Base-by-base conservation (phyloP, 1,140 invertebrate species). In the Drosophila teissieri region DNA sequence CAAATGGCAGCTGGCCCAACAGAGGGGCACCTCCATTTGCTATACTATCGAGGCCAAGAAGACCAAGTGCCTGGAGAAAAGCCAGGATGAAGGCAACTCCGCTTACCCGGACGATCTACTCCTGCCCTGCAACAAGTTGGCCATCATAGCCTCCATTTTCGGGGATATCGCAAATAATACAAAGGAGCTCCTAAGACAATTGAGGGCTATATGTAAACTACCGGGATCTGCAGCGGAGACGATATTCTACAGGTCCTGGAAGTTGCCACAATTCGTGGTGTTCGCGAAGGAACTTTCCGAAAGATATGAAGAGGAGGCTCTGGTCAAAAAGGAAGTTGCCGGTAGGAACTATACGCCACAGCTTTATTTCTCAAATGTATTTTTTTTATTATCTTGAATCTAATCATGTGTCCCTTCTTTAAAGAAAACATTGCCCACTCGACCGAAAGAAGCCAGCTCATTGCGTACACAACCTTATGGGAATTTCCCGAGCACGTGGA, bases 1-100 rank as follows among this genome's bases (percentile, higher is more conserved):
- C 22, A 92, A 92, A 56, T 92, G 91, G 91, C 70, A 84, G 10
- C 15, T 90, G 8, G 86, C 91, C 4, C 90, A 92, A 19, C 78
- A 91, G 39, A 77, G 90, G 1, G 91, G 91, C 8, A 54, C 73
- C 0, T 12, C 77, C 0, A 45, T 92, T 6, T 92, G 91, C 45
- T 86, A 76, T 55, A 44, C 75, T 7, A 92, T 92, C 4, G 91
- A 92, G 40, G 73, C 76, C 1, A 75, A 78, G 40, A 92, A 92
- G 49, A 81, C 77, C 0, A 74, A 81, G 24, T 69, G 81, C 36
- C 58, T 90, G 12, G 82, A 85, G 4, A 76, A 62, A 8, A 22
- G n/a, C 4, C 55, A 55, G 1, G 53, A 52, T 0, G 68, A 70
- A 0, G 15, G 0, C 4, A 51, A 49, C 31, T 17, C 3, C 14